phyloP scores from a whole-genome alignment of 2,113 vertebrate species.

The Perca flavescens region DNA sequence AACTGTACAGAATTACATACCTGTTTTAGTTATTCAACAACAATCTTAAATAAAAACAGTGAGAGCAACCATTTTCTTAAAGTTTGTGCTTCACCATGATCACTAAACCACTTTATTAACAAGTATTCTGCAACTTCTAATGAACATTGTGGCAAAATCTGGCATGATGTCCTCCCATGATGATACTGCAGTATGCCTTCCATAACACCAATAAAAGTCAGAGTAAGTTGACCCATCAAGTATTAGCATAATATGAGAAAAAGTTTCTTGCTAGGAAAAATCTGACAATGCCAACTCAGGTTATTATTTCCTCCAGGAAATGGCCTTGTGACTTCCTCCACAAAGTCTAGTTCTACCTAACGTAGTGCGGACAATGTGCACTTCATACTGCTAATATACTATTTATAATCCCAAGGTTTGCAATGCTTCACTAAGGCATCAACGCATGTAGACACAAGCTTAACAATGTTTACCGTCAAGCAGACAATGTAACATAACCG shows the following conservation, averaged over 20 bases:
- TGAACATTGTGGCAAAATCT: neutral
- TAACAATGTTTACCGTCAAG: neutral
- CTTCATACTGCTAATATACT: neutral
- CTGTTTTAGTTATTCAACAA: neutral
- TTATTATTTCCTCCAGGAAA: constrained; percentile 10
- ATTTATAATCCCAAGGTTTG: neutral
- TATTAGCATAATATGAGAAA: neutral
- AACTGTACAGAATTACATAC: neutral
- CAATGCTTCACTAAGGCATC: neutral
- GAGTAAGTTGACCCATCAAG: neutral
- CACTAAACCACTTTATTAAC: neutral
- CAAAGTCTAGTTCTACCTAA: neutral
- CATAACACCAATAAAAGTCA: constrained; percentile 12
- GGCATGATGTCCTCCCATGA: neutral
- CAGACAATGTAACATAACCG: neutral
- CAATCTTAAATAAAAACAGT: neutral
- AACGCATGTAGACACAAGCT: neutral
- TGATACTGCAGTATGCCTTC: neutral
- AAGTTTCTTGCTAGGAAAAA: neutral
- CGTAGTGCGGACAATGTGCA: no score
- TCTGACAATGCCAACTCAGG: neutral
- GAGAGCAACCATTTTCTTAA: neutral
- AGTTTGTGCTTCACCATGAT: neutral
- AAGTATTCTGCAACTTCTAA: neutral
- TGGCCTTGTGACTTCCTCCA: constrained; percentile 4